Evolutionary conservation across 1,140 invertebrate species (phyloP).

Genomic region (Drosophila elegans): DNA sequence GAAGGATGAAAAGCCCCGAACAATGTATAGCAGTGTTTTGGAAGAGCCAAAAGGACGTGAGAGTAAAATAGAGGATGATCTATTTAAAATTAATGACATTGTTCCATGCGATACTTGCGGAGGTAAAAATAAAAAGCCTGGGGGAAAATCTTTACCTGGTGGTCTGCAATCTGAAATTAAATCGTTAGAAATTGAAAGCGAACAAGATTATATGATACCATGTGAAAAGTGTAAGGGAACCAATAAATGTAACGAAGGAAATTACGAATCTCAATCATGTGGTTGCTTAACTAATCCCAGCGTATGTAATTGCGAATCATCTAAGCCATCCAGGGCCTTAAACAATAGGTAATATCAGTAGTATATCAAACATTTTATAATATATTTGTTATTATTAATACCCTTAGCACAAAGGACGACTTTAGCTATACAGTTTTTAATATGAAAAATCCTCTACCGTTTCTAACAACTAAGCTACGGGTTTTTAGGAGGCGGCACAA

Average conservation of each 20-base stretch:
- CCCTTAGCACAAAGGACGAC: background rate
- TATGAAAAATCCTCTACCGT: constrained; percentile 39
- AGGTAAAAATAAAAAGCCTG: constrained; percentile 40
- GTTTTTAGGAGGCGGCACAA: constrained; percentile 49
- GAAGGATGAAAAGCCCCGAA: constrained; percentile 14
- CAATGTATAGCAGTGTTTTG: background rate
- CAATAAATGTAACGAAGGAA: constrained; percentile 8
- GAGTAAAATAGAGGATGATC: constrained; percentile 8
- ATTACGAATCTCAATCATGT: constrained; percentile 10
- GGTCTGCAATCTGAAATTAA: background rate
- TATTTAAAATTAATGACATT: constrained; percentile 19
- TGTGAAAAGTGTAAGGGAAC: constrained; percentile 23
- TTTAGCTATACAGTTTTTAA: constrained; percentile 33
- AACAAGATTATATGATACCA: constrained; percentile 3
- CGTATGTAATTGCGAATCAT: constrained; percentile 20
- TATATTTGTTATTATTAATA: no score
- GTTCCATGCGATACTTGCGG: constrained; percentile 37
- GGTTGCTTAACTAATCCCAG: constrained; percentile 32
- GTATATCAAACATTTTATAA: no score
- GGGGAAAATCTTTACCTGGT: background rate
- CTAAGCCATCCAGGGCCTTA: constrained; percentile 10
- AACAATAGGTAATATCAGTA: background rate
- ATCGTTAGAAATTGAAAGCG: background rate
- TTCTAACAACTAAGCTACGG: constrained; percentile 43
- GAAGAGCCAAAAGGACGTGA: background rate